Evolutionary conservation across 2,888 invertebrate genomes (phyloP), one percentile per base, ranked within the genome.

Genomic region (Xestia c-nigrum): DNA sequence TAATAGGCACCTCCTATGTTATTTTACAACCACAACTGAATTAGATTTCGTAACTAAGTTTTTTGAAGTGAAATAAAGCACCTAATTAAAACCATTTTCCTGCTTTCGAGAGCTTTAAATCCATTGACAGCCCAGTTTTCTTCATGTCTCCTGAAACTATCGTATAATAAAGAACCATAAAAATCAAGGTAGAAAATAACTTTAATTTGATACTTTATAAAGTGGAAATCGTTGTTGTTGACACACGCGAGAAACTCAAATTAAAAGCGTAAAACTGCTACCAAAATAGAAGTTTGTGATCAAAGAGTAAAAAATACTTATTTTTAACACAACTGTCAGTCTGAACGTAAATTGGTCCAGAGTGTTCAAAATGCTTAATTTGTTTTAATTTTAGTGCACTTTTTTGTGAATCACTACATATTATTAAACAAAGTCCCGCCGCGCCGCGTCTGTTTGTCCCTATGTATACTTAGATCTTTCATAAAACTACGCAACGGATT

Each of bases 291-390:
- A 72, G 14, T 3, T 43, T 9, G 14, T 31, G 73, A 68, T 72
- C 81, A 84, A 78, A 78, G 76, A 78, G 46, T 78, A 68, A 24
- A 50, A n/a, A n/a, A 19, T 7, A 21, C 0, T 52, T 74, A 40
- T 67, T 78, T 83, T 78, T 67, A 83, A 78, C 43, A 64, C 64
- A 67, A 66, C 57, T 74, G 87, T 86, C 85, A 75, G 59, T 65
- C 12, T 75, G 63, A 10, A 68, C 57, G 47, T 83, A 79, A 86
- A 83, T n/a, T 57, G 43, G 31, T 59, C 31, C 47, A 3, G 64
- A 47, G 21, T 59, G 47, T 67, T 59, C 6, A 21, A 57, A 80
- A 67, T 50, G 52, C 61, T 72, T 59, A 40, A 63, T 72, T 81
- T 76, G 57, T 2, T 71, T 50, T 63, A 24, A 21, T 71, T 74